Percentiles rank a stretch among this genome's conserved stretches.
Evolutionary conservation across 2,888 invertebrate genomes (phyloP).

Genomic region (Meganola albula): DNA sequence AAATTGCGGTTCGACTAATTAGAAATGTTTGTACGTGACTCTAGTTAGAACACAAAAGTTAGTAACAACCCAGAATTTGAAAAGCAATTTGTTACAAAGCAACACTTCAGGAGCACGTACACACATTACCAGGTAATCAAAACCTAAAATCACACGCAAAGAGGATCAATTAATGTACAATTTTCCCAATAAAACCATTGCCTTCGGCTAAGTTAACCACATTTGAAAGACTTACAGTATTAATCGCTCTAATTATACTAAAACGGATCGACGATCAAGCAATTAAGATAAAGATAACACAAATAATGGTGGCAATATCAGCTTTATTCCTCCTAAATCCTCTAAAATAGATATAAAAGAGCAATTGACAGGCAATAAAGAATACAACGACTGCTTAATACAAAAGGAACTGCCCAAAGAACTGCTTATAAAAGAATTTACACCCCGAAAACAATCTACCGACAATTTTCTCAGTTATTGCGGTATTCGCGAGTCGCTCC

Average conservation of each 20-base stretch:
- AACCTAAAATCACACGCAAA: slow-evolving; percentile 44
- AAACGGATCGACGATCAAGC: slow-evolving; percentile 43
- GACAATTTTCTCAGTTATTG: slow-evolving; percentile 58
- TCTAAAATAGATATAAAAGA: slow-evolving; percentile 31
- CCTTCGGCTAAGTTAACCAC: slow-evolving; percentile 47
- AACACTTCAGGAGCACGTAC: slow-evolving; percentile 45
- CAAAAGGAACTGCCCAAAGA: slow-evolving; percentile 36
- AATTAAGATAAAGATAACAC: slow-evolving; percentile 66
- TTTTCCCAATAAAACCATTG: slow-evolving; percentile 63
- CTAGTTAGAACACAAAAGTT: slow-evolving; percentile 39
- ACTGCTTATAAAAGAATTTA: slow-evolving; percentile 52
- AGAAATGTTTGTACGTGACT: slow-evolving; percentile 43
- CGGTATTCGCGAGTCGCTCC: slow-evolving; percentile 64
- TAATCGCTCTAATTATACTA: slow-evolving; percentile 62
- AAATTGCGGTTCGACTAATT: slow-evolving; percentile 35
- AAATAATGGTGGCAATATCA: slow-evolving; percentile 45
- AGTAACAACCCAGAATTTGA: slow-evolving; percentile 36
- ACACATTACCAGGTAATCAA: slow-evolving; percentile 54
- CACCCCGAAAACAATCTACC: slow-evolving; percentile 64
- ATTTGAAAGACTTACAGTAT: slow-evolving; percentile 38
- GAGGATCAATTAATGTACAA: slow-evolving; percentile 58
- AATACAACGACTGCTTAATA: slow-evolving; percentile 25
- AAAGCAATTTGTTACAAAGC: slow-evolving; percentile 42
- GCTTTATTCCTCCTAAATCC: slow-evolving; percentile 28
- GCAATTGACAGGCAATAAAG: slow-evolving; percentile 28